phyloP scores from a whole-genome alignment of 2,797 vertebrate genomes.

The Sorex maritimensis region DNA sequence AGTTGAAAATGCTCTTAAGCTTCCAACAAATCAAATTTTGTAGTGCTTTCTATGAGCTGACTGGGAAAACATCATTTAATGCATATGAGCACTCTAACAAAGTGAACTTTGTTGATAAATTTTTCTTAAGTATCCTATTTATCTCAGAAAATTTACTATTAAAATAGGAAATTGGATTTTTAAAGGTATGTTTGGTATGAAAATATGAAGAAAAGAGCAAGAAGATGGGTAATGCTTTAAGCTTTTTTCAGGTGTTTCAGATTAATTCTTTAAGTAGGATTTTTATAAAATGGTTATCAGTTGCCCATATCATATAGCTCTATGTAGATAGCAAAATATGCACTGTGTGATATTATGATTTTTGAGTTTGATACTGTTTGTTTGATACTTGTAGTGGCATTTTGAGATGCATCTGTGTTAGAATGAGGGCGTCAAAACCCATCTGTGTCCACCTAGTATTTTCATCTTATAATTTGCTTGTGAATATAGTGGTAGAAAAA shows the following conservation, averaged over 20 bases:
- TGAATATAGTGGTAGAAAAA: conserved; percentile 46
- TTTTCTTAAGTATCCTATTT: conserved; percentile 16
- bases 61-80: conserved; percentile 56
- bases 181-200: not conserved
- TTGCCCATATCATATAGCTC: conserved; percentile 11
- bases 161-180: conserved; percentile 57
- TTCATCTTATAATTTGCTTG: conserved; percentile 57
- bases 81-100: not conserved
- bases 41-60: not conserved
- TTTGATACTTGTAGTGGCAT: not conserved
- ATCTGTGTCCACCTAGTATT: conserved; percentile 33
- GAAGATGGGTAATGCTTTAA: conserved; percentile 57
- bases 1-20: conserved; percentile 17
- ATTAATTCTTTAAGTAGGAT: conserved; percentile 46
- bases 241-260: conserved; percentile 33
- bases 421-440: conserved; percentile 50
- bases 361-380: too few relatives aligned
- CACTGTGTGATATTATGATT: not conserved
- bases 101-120: conserved; percentile 30
- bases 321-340: conserved; percentile 29
- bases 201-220: conserved; percentile 25
- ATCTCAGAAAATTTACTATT: conserved; percentile 60
- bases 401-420: conserved; percentile 39
- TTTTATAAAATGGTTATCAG: conserved; percentile 36
- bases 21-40: conserved; percentile 27